These are phyloP conservation scores for Meta bourneti DNA, from an alignment of 2,888 invertebrate species.

Conservation along the genomic window DNA sequence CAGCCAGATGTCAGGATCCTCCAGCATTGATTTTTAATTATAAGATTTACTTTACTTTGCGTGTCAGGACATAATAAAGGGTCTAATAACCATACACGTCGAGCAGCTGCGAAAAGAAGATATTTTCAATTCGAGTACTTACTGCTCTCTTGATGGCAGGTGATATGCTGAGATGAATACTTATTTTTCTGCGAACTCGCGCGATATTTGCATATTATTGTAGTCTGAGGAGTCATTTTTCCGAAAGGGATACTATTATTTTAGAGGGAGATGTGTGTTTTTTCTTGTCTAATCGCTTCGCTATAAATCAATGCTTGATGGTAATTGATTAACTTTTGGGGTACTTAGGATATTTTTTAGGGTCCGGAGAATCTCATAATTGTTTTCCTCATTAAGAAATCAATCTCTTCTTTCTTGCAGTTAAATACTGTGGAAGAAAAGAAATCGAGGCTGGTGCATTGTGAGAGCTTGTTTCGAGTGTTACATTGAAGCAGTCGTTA, in stretches of 20 bases:
- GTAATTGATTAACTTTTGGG: not conserved
- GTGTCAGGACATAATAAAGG: constrained; percentile 68
- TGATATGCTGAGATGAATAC: constrained; percentile 32
- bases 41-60: constrained; percentile 64
- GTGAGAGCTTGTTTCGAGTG: not conserved
- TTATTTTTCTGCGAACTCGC: constrained; percentile 6
- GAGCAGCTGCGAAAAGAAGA: constrained; percentile 64
- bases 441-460: not conserved
- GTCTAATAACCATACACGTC: constrained; percentile 38
- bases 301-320: not conserved
- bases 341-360: not conserved
- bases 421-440: not conserved
- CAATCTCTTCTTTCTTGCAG: not conserved
- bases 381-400: not conserved
- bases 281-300: not conserved
- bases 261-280: not conserved
- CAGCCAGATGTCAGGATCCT: constrained; percentile 13
- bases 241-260: not conserved
- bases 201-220: constrained; percentile 59
- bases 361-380: not conserved
- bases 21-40: constrained; percentile 71
- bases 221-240: not conserved
- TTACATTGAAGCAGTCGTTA: not conserved
- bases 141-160: constrained; percentile 37
- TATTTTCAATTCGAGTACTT: constrained; percentile 47